Evolutionary conservation across 2,888 invertebrate genomes (phyloP).

Genomic region (Sesia apiformis): DNA sequence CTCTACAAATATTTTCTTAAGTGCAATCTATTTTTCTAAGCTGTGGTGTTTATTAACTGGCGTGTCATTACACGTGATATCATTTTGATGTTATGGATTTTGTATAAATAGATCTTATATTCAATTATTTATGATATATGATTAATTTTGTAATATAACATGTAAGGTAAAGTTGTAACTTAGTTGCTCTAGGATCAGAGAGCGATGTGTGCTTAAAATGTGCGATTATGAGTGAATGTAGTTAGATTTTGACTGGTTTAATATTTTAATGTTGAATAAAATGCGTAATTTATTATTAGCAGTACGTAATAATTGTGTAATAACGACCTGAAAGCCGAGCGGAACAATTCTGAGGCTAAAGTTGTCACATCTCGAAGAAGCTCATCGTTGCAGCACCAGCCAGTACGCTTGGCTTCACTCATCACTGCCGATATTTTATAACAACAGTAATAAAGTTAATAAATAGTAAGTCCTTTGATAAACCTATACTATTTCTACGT

Average conservation of each 20-base stretch:
- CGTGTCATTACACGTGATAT: constrained; percentile 47
- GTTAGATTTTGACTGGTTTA: constrained; percentile 50
- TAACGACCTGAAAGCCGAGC: constrained; percentile 5
- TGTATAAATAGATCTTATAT: constrained; percentile 64
- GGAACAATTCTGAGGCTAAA: constrained; percentile 5
- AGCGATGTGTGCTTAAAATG: constrained; percentile 50
- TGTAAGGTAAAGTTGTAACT: constrained; percentile 43
- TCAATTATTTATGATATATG: constrained; percentile 58
- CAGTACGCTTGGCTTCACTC: constrained; percentile 54
- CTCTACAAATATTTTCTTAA: constrained; percentile 54
- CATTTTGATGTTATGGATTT: constrained; percentile 62
- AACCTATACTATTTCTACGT: constrained; percentile 63
- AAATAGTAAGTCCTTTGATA: constrained; percentile 67
- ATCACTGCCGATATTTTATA: constrained; percentile 68
- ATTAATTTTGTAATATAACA: constrained; percentile 58
- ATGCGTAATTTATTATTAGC: constrained; percentile 39
- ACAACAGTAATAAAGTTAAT: constrained; percentile 43
- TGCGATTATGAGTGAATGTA: constrained; percentile 59
- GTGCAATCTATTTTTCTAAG: constrained; percentile 71
- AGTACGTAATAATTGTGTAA: constrained; percentile 23
- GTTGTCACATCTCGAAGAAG: constrained; percentile 12
- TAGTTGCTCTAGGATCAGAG: constrained; percentile 47
- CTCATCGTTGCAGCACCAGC: constrained; percentile 8
- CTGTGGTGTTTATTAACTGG: constrained; percentile 25
- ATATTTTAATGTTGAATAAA: constrained; percentile 40